Base-by-base conservation (phyloP, 2,888 invertebrate species). In the Halictus quadricinctus region DNA sequence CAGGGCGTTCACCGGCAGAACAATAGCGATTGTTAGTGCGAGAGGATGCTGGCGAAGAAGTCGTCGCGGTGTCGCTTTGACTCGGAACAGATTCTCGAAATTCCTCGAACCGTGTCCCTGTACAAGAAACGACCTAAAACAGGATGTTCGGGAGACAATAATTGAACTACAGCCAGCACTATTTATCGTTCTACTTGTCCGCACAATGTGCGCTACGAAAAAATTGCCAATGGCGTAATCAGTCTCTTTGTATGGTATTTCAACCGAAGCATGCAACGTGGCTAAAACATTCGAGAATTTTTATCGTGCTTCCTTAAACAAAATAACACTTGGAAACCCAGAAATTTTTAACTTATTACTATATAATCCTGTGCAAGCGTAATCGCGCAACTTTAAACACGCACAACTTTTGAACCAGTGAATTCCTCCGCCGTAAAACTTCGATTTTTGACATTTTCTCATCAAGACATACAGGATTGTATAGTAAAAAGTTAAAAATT, bases 11-110 rank as follows among this genome's bases (percentile, higher is more conserved):
- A 21, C 58, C 41, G 25, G 74, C 25, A 86, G 88, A 88, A 91
- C 89, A 91, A 91, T 91, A 83, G 88, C 88, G 86, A 91, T 91
- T 91, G 90, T 91, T 90, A 80, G 74, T 46, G 6, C 25, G 54
- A 50, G 60, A 50, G 76, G 75, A 82, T 72, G 80, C 69, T 58
- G 21, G 64, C 60, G 69, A 69, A 60, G 70, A 77, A 82, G 72
- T 80, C 50, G 72, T 50, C 50, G 80, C 70, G 72, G 70, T 50
- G 41, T 83, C 72, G 12, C 80, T 77, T 75, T 80, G 54, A 41
- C 54, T 25, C 60, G 64, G 15, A 58, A 46, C 21, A 75, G 43
- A 79, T 83, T 83, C 75, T 78, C 72, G 75, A 79, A 72, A 84
- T 84, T 83, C 84, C 84, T 13, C 58, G 58, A 74, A 70, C 74